Conservation (phyloP, 2,113 vertebrate species). For the Typhlomys cinereus region DNA sequence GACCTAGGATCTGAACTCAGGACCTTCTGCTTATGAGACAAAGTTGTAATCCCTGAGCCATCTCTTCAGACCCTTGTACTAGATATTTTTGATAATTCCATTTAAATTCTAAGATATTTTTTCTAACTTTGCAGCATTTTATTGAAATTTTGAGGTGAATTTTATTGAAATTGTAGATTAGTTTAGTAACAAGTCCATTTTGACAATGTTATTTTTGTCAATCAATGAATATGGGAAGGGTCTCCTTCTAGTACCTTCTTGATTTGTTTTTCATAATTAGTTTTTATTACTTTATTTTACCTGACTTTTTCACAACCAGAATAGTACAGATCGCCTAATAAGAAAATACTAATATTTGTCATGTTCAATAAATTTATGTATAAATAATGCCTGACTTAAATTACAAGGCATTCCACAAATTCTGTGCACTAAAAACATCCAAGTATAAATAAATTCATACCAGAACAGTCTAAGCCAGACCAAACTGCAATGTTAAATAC, state of each 20-base stretch:
- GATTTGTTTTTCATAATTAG: background rate
- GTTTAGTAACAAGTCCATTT: background rate
- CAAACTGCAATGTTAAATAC: background rate
- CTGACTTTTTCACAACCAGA: background rate
- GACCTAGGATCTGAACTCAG: too few species aligned
- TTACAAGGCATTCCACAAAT: background rate
- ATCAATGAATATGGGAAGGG: background rate
- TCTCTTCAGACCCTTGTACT: too few species aligned
- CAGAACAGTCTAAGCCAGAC: background rate
- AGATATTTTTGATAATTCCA: background rate
- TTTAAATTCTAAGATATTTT: too few species aligned
- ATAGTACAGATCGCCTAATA: background rate
- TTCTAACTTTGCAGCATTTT: background rate
- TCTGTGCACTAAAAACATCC: background rate
- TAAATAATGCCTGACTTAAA: background rate
- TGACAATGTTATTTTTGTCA: background rate
- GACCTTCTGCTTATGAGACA: too few species aligned
- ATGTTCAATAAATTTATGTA: background rate
- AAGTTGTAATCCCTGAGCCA: too few species aligned
- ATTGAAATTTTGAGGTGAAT: background rate
- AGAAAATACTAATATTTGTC: background rate
- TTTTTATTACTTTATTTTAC: background rate
- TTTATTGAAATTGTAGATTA: background rate
- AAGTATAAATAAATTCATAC: background rate
- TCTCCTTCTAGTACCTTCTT: background rate